Conservation (phyloP, 2,888 invertebrate species). For the Chymomyza caudatula region DNA sequence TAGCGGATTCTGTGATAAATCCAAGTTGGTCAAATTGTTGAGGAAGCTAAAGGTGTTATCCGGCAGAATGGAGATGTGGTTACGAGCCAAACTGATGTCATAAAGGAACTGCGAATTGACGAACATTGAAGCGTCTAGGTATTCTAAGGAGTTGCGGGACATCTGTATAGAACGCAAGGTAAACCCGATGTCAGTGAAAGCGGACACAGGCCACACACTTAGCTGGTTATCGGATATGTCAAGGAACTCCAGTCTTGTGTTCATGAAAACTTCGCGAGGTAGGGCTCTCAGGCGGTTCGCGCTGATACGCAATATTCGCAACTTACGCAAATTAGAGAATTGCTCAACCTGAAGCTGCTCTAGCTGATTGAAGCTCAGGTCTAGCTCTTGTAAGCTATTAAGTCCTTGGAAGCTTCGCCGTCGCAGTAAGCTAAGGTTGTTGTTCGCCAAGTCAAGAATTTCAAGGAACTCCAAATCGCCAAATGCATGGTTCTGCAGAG, state of each 20-base stretch:
- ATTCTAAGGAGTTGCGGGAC: constrained; percentile 89
- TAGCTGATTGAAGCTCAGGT: constrained; percentile 87
- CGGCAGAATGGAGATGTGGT: constrained; percentile 89
- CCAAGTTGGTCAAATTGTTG: constrained; percentile 86
- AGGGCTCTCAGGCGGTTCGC: constrained; percentile 86
- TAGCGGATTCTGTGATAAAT: constrained; percentile 88
- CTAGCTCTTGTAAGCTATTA: constrained; percentile 86
- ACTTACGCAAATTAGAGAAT: constrained; percentile 86
- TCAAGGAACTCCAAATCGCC: constrained; percentile 85
- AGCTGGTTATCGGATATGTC: constrained; percentile 89
- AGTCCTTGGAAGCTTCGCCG: constrained; percentile 88
- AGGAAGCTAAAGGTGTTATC: constrained; percentile 93
- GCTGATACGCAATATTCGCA: constrained; percentile 86
- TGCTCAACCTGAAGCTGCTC: constrained; percentile 88
- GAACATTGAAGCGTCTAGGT: constrained; percentile 92
- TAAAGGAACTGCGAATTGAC: constrained; percentile 89
- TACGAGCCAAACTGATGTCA: constrained; percentile 87
- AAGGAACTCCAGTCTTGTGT: constrained; percentile 88
- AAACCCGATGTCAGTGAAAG: constrained; percentile 87
- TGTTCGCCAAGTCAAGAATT: constrained; percentile 85
- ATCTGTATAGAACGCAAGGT: constrained; percentile 88
- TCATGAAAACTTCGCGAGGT: constrained; percentile 88
- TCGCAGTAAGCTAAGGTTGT: constrained; percentile 85
- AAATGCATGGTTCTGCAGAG: constrained; percentile 86
- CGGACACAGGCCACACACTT: constrained; percentile 87